Evolutionary conservation across 2,113 vertebrate genomes (phyloP), one percentile per base, ranked within the genome.

Genomic region (Archilochus colubris): DNA sequence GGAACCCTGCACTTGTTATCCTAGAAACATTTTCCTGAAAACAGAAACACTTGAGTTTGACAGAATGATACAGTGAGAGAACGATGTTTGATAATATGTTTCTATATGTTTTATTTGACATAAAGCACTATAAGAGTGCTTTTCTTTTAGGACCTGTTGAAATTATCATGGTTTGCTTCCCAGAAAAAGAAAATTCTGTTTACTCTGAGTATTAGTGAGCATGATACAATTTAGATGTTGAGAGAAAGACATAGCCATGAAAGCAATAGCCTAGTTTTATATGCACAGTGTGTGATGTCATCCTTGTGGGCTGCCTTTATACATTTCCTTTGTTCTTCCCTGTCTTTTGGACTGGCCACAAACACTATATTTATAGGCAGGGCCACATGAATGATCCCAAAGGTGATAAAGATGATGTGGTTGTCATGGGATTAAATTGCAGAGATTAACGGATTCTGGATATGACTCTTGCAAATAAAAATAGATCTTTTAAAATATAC

Each of bases 271-370:
- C n/a, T 82, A 79, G 46, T 88, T 92, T 94, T 63, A 53, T 86
- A 87, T 69, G 57, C 53, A 24, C 51, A 30, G 61, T 78, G 44
- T 82, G 58, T 83, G 61, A 77, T 78, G 54, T 82, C 67, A 57
- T 59, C 38, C 53, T 63, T 44, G 9, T 81, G 53, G 30, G 30
- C n/a, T 48, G 28, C 55, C 83, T 50, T 86, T 83, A 86, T 40
- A 68, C 77, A 82, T 67, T 68, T 70, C 68, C 62, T 93, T 82
- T 89, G 89, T 86, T 84, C 84, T 86, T 83, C 25, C 63, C 57
- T 70, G 64, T n/a, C 36, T 73, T 43, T 72, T 66, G 58, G 46
- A 55, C 68, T 76, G 70, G 62, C 59, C 69, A 55, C 91, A 58
- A 69, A 62, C 66, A 18, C 82, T n/a, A 30, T 67, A 50, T 82